Percentiles rank a stretch among this genome's conserved stretches.
Evolutionary conservation across 2,888 invertebrate genomes (phyloP).

Genomic region (Conus canariensis): DNA sequence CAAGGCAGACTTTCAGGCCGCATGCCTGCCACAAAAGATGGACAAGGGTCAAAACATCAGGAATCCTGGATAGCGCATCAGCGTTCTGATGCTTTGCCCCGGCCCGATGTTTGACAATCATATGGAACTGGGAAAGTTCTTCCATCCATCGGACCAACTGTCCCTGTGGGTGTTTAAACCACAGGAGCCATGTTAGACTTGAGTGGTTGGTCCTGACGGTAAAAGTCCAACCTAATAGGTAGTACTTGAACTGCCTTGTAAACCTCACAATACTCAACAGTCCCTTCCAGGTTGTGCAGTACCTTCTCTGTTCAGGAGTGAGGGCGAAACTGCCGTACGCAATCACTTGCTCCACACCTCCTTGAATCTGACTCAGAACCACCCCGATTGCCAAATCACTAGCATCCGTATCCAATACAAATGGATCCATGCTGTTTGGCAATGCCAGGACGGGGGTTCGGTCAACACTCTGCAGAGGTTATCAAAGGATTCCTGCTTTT

Average conservation of each 20-base stretch:
- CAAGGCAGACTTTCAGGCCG: neutral
- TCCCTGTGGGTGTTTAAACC: slow-evolving; percentile 41
- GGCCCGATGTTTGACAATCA: slow-evolving; percentile 44
- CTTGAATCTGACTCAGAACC: slow-evolving; percentile 53
- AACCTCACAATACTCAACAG: slow-evolving; percentile 51
- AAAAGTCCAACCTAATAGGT: neutral
- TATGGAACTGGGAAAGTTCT: slow-evolving; percentile 53
- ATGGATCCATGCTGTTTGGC: slow-evolving; percentile 45
- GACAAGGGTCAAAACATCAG: neutral
- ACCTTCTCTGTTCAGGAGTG: slow-evolving; percentile 48
- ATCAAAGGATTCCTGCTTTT: slow-evolving; percentile 27
- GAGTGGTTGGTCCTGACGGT: neutral
- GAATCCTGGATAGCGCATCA: slow-evolving; percentile 44
- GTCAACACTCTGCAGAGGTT: slow-evolving; percentile 33
- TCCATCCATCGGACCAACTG: slow-evolving; percentile 56
- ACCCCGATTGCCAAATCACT: slow-evolving; percentile 47
- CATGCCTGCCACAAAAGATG: slow-evolving; percentile 10
- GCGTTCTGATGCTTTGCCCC: slow-evolving; percentile 48
- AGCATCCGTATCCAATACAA: slow-evolving; percentile 57
- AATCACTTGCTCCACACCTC: slow-evolving; percentile 51
- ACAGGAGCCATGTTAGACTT: neutral
- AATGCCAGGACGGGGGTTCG: slow-evolving; percentile 48
- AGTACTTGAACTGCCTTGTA: neutral
- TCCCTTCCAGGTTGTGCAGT: slow-evolving; percentile 45
- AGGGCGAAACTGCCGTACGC: slow-evolving; percentile 53